Evolutionary conservation across 2,113 vertebrate genomes (phyloP).

Genomic region (Uria lomvia): DNA sequence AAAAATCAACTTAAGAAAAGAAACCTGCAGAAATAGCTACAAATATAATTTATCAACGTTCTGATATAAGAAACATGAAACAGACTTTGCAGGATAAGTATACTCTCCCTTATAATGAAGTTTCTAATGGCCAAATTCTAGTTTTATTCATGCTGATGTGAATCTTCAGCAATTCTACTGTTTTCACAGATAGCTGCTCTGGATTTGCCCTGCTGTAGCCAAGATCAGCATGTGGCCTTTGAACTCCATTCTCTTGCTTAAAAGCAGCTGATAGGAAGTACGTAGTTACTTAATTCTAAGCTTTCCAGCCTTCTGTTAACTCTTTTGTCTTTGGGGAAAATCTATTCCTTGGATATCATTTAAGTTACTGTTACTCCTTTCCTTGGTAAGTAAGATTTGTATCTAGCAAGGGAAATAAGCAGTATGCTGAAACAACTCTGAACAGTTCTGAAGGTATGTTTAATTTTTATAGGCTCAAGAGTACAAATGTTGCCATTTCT

Average conservation of each 20-base stretch:
- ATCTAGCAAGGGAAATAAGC: neutral
- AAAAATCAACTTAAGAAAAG: neutral
- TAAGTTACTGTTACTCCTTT: neutral
- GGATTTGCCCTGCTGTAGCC: neutral
- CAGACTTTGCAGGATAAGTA: neutral
- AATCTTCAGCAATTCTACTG: neutral
- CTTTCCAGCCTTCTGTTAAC: neutral
- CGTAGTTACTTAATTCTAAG: neutral
- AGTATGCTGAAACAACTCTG: neutral
- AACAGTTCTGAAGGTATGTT: neutral
- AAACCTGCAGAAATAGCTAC: neutral
- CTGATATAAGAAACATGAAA: neutral
- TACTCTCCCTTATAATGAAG: neutral
- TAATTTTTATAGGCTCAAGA: neutral
- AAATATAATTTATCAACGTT: neutral
- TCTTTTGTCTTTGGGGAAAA: neutral
- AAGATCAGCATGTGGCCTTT: slow-evolving; percentile 1
- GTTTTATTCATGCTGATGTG: neutral
- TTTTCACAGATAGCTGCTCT: neutral
- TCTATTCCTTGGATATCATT: neutral
- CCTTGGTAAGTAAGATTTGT: neutral
- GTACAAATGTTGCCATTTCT: neutral
- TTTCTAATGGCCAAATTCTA: neutral
- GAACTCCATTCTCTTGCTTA: neutral
- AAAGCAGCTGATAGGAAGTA: neutral